Evolutionary conservation across 2,113 vertebrate genomes (phyloP).

Genomic region (Speoplatyrhinus poulsoni): DNA sequence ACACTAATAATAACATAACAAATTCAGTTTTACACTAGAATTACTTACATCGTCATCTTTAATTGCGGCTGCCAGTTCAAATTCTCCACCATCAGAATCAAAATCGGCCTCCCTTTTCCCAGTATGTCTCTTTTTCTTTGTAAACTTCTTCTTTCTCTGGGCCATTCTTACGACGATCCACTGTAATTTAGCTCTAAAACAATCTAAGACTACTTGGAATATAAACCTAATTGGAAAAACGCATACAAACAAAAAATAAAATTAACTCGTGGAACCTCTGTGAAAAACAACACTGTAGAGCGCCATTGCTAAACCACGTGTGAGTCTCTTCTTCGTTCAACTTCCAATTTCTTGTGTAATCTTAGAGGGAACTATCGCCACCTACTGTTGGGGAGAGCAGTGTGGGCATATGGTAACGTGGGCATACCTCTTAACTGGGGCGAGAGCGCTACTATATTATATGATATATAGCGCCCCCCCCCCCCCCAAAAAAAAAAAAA

Average conservation of each 20-base stretch:
- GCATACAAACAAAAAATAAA: neutral
- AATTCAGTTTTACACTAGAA: neutral
- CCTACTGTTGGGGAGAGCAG: slow-evolving; percentile 22
- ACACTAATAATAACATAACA: neutral
- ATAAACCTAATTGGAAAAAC: neutral
- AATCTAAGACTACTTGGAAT: neutral
- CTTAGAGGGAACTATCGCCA: slow-evolving; percentile 17
- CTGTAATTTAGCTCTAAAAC: neutral
- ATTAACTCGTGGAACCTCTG: neutral
- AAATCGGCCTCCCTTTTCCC: slow-evolving; percentile 55
- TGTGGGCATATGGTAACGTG: no score
- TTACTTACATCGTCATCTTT: slow-evolving; percentile 64
- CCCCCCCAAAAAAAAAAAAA: no score
- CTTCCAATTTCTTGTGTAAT: fast-evolving
- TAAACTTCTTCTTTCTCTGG: slow-evolving; percentile 75
- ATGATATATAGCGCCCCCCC: no score
- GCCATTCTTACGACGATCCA: slow-evolving; percentile 61
- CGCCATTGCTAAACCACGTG: slow-evolving; percentile 74
- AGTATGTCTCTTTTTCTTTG: slow-evolving; percentile 68
- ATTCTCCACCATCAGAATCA: slow-evolving; percentile 73
- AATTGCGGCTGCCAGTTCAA: slow-evolving; percentile 67
- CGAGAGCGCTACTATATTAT: no score
- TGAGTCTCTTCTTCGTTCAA: neutral
- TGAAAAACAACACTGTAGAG: slow-evolving; percentile 19
- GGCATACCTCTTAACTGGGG: no score